Percentiles rank a stretch among this genome's conserved stretches.
Evolutionary conservation across 2,888 invertebrate genomes (phyloP).

Genomic region (Hypolimnas misippus): DNA sequence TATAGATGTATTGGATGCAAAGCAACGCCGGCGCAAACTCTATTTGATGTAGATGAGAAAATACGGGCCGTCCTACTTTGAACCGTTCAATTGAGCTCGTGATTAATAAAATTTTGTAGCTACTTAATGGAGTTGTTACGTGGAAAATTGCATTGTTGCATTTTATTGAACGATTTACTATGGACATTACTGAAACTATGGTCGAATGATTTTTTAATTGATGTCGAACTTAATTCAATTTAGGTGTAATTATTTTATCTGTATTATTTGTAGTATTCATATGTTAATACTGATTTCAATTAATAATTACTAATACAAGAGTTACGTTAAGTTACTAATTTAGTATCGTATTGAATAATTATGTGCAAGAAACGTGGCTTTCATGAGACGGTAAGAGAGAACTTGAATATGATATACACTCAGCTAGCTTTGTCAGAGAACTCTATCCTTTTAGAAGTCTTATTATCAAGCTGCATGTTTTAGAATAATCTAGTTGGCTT

Average conservation of each 20-base stretch:
- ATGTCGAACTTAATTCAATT: neutral
- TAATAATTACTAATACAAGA: too few species aligned
- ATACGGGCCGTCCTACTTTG: constrained; percentile 36
- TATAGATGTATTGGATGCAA: constrained; percentile 31
- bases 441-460: neutral
- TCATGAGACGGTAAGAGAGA: neutral
- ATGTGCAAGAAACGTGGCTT: neutral
- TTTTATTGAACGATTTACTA: constrained; percentile 20
- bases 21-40: constrained; percentile 56
- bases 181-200: constrained; percentile 8
- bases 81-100: constrained; percentile 16
- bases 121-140: constrained; percentile 25
- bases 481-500: neutral
- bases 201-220: constrained; percentile 6
- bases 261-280: too few species aligned
- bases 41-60: constrained; percentile 48
- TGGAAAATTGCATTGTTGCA: constrained; percentile 30
- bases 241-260: neutral
- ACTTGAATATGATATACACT: constrained; percentile 1
- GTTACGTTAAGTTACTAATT: neutral
- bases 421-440: neutral
- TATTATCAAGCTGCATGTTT: neutral
- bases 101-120: constrained; percentile 35
- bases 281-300: too few species aligned
- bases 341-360: neutral